Conservation (phyloP, 1,140 invertebrate genomes). For the Trichomalopsis sarcophagae region DNA sequence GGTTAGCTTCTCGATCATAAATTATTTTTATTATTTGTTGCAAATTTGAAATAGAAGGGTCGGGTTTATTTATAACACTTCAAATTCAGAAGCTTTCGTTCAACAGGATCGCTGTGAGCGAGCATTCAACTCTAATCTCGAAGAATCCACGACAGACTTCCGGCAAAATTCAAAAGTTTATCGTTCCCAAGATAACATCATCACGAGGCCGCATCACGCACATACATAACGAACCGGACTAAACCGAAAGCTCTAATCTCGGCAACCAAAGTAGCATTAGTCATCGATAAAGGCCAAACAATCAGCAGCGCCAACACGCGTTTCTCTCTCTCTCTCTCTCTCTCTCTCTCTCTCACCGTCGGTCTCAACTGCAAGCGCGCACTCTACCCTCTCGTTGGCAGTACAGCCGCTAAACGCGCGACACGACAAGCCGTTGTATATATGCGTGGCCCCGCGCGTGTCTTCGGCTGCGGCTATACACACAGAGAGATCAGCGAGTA, state of each 20-base stretch:
- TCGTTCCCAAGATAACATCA: too few relatives aligned
- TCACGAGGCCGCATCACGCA: too few relatives aligned
- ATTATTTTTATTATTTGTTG: too few relatives aligned
- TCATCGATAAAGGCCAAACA: not conserved
- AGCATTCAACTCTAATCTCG: too few relatives aligned
- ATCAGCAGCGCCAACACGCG: not conserved
- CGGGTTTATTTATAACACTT: too few relatives aligned
- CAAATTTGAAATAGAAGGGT: too few relatives aligned
- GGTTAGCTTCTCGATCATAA: too few relatives aligned
- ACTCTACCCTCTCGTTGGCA: not conserved
- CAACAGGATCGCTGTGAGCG: too few relatives aligned
- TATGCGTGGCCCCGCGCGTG: not conserved
- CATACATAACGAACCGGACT: not conserved
- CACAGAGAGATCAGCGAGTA: constrained; percentile 3
- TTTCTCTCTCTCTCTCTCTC: not conserved
- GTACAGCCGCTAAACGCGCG: not conserved
- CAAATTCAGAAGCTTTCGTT: too few relatives aligned
- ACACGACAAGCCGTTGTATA: not conserved
- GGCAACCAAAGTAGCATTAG: not conserved
- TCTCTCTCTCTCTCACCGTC: not conserved
- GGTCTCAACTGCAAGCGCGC: not conserved
- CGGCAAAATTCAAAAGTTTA: too few relatives aligned
- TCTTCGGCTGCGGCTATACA: constrained; percentile 18
- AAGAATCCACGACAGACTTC: too few relatives aligned
- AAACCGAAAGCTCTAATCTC: not conserved